Percentiles rank a stretch among this genome's conserved stretches.
These are phyloP conservation scores for Diplosoma virens DNA, from an alignment of 23 tunicate genomes.

Conservation along the genomic window DNA sequence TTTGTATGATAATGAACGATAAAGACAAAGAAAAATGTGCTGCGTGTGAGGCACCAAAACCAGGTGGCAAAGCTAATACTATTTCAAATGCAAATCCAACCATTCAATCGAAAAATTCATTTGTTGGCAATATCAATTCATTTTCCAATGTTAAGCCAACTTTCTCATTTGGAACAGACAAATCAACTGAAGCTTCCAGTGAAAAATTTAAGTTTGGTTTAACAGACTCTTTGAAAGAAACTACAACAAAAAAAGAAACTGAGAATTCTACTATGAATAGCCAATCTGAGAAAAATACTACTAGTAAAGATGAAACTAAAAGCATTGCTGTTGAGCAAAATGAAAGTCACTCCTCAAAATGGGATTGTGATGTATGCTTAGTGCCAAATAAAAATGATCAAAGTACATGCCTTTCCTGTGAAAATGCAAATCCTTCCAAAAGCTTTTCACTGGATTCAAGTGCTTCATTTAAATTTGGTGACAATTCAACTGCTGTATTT, in stretches of 20 bases:
- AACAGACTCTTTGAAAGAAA: no score
- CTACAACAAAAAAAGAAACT: no score
- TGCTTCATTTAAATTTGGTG: conserved; percentile 26
- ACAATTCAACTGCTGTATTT: background rate
- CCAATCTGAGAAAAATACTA: no score
- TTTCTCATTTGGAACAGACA: no score
- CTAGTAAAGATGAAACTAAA: no score
- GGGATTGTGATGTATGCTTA: conserved; percentile 25
- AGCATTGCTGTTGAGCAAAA: no score
- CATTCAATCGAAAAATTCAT: background rate
- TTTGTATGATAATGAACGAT: conserved; percentile 16
- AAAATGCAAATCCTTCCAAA: background rate
- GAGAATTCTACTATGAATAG: no score
- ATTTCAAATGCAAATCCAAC: background rate
- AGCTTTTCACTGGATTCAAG: background rate
- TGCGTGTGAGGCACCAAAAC: conserved; percentile 25
- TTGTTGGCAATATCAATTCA: no score
- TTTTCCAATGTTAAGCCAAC: no score
- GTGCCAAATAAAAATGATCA: conserved; percentile 23
- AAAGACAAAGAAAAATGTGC: background rate
- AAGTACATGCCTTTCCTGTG: conserved; percentile 10
- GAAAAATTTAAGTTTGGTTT: no score
- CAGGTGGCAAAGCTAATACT: background rate
- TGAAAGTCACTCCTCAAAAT: no score
- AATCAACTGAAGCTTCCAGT: no score